These are phyloP conservation scores for Coregonus suidteri DNA, from an alignment of 2,797 vertebrate species.

Conservation along the genomic window DNA sequence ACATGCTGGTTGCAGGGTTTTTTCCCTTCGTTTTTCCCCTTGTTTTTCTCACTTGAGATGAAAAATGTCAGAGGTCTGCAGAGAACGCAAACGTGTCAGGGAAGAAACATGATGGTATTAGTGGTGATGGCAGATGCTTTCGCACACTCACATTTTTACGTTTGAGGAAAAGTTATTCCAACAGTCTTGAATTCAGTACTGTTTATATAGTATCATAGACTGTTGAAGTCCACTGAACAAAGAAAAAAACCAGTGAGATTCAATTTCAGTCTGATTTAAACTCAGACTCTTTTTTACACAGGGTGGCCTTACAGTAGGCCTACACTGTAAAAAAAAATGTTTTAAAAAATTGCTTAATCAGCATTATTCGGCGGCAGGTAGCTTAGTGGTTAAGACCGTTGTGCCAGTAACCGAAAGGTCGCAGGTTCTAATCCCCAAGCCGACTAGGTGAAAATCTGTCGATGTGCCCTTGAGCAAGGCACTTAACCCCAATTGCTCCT, in stretches of 20 bases:
- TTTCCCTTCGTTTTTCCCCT: neutral
- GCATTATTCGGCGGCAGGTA: too few relatives aligned
- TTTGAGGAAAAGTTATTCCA: slow-evolving; percentile 54
- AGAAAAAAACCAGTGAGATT: slow-evolving; percentile 52
- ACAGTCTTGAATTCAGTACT: slow-evolving; percentile 57
- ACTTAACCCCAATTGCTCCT: too few relatives aligned
- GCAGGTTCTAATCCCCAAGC: too few relatives aligned
- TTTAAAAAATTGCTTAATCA: too few relatives aligned
- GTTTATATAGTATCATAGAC: slow-evolving; percentile 68
- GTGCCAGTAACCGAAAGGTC: too few relatives aligned
- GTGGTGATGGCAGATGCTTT: slow-evolving; percentile 58
- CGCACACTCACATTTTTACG: slow-evolving; percentile 38
- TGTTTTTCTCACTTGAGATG: neutral
- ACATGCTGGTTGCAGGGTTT: neutral
- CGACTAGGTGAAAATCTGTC: too few relatives aligned
- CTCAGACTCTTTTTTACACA: slow-evolving; percentile 56
- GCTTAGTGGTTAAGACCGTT: too few relatives aligned
- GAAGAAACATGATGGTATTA: slow-evolving; percentile 44
- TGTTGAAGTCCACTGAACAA: slow-evolving; percentile 62
- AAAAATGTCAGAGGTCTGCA: slow-evolving; percentile 37
- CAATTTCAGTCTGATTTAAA: slow-evolving; percentile 55
- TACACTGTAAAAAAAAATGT: neutral
- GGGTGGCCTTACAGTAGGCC: slow-evolving; percentile 8
- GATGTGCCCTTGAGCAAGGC: too few relatives aligned
- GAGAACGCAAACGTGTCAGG: slow-evolving; percentile 19